These are phyloP conservation scores for Alethe castanea DNA, from an alignment of 2,113 vertebrate genomes.

Conservation along the genomic window DNA sequence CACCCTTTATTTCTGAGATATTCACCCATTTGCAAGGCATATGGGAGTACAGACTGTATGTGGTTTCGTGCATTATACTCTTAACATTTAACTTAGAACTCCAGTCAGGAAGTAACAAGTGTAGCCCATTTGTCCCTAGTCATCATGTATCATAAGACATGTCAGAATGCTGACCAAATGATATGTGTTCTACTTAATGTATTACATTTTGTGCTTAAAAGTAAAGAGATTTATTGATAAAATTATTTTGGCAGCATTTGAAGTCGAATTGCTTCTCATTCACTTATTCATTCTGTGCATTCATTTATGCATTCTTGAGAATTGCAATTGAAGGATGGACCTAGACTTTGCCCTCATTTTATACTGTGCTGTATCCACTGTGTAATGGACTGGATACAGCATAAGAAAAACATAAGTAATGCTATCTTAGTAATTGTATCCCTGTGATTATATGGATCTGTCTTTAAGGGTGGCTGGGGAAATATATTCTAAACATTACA, in stretches of 20 bases:
- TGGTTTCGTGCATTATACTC: not conserved
- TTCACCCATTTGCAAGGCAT: not conserved
- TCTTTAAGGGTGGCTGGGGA: not conserved
- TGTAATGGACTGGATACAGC: not conserved
- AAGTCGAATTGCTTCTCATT: not conserved
- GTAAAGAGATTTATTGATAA: not conserved
- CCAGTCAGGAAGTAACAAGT: constrained; percentile 14
- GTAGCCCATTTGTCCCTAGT: not conserved
- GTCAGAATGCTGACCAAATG: constrained; percentile 15
- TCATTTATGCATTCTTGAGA: not conserved
- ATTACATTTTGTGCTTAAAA: constrained; percentile 2
- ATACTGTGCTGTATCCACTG: not conserved
- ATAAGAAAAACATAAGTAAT: not conserved
- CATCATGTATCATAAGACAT: constrained; percentile 8
- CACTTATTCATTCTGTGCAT: not conserved
- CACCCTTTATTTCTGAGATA: not conserved
- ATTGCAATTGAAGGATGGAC: not conserved
- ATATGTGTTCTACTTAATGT: not conserved
- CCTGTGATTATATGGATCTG: not conserved
- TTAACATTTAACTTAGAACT: constrained; percentile 10
- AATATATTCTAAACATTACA: not conserved
- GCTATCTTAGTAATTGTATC: not conserved
- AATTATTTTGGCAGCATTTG: not conserved
- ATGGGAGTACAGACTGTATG: not conserved
- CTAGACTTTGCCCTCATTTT: not conserved